Evolutionary conservation across 1,140 invertebrate species (phyloP).

Genomic region (Harpegnathos saltator): DNA sequence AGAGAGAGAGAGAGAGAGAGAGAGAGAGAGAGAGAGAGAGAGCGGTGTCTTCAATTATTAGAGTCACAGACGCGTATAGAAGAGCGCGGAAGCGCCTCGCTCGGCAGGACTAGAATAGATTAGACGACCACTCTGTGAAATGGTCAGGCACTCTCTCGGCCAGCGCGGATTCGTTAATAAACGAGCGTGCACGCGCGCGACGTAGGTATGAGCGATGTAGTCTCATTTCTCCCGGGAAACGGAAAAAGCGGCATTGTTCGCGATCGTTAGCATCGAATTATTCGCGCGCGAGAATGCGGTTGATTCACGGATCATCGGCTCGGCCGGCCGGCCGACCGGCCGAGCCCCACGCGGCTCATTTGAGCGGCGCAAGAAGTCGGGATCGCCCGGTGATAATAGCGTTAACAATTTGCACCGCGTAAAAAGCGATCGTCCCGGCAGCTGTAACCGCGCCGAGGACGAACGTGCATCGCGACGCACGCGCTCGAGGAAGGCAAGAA

Average conservation of each 20-base stretch:
- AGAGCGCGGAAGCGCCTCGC: constrained; percentile 16
- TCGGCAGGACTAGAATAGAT: constrained; percentile 65
- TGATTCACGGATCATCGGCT: constrained; percentile 30
- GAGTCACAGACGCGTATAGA: constrained; percentile 49
- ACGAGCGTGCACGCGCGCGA: neutral
- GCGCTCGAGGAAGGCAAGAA: no score
- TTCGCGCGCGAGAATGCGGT: constrained; percentile 1
- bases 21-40: no score
- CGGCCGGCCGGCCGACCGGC: no score
- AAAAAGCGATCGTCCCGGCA: neutral
- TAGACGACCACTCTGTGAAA: constrained; percentile 29
- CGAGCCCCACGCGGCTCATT: neutral
- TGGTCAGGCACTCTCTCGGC: constrained; percentile 10
- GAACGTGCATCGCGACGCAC: no score
- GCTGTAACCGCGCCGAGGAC: neutral
- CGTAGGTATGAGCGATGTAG: neutral
- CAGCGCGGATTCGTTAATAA: constrained; percentile 31
- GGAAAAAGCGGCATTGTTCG: constrained; percentile 17
- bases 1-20: no score
- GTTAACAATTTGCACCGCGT: constrained; percentile 14
- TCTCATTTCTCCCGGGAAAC: neutral
- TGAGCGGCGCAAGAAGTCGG: neutral
- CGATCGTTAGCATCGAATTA: neutral
- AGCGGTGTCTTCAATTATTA: constrained; percentile 43
- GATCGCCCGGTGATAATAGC: neutral